A percentile compares a stretch with the other conserved stretches of the same genome.
Evolutionary conservation across 2,797 vertebrate genomes (phyloP).

Genomic region (Pseudomugil tenellus): DNA sequence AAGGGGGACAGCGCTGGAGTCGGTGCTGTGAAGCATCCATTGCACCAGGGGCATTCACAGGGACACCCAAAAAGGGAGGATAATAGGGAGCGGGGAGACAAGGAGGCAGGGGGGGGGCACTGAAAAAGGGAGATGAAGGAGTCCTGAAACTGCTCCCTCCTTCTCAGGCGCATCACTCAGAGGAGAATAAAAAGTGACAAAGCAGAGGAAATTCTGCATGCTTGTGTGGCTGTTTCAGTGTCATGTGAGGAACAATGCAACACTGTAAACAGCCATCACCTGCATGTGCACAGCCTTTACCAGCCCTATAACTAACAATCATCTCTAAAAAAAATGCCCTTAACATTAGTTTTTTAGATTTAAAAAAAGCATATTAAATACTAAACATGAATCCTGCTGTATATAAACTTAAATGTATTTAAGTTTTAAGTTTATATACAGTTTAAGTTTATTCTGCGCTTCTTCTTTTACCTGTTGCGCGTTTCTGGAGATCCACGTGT

Average conservation of each 20-base stretch:
- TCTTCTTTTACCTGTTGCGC: conserved; percentile 84
- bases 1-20: conserved; percentile 90
- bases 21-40: conserved; percentile 83
- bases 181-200: conserved; percentile 69
- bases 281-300: conserved; percentile 23
- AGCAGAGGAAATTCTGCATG: conserved; percentile 39
- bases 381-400: too few relatives aligned
- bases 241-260: conserved; percentile 42
- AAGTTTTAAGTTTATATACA: too few relatives aligned
- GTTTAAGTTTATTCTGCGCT: background rate
- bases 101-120: conserved; percentile 36
- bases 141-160: conserved; percentile 61
- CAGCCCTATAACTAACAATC: background rate
- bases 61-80: conserved; percentile 82
- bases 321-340: background rate
- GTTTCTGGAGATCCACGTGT: conserved; percentile 96
- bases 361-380: background rate
- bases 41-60: conserved; percentile 84
- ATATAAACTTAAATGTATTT: too few relatives aligned
- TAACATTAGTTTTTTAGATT: background rate
- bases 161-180: conserved; percentile 75
- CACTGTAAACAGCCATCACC: conserved; percentile 44
- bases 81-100: conserved; percentile 61
- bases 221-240: conserved; percentile 28
- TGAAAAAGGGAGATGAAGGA: conserved; percentile 54